These are phyloP conservation scores for Acinonyx jubatus DNA, from an alignment of 2,113 vertebrate species.

Conservation along the genomic window DNA sequence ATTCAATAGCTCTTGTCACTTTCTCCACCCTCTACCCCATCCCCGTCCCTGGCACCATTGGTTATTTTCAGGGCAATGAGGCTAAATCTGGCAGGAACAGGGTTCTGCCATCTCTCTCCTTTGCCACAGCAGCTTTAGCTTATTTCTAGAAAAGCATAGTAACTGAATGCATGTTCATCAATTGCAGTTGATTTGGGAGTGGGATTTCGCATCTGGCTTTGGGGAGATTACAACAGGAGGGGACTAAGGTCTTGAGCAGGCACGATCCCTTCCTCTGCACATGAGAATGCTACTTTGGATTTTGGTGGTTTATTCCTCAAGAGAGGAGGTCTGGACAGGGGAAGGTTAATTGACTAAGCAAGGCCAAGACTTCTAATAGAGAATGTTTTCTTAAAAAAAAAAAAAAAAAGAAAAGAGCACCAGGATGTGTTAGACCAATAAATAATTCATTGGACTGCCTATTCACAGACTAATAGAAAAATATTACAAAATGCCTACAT, in stretches of 20 bases:
- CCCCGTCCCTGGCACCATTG: not conserved
- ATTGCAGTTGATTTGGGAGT: conserved; percentile 49
- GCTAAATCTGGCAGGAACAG: not conserved
- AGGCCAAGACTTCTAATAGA: conserved; percentile 38
- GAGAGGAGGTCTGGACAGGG: conserved; percentile 44
- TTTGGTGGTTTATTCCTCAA: conserved; percentile 58
- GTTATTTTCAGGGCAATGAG: not conserved
- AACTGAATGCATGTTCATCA: not conserved
- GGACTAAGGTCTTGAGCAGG: not conserved
- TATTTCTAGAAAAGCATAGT: not conserved
- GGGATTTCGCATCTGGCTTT: conserved; percentile 51
- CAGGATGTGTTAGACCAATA: conserved; percentile 18
- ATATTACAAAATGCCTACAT: conserved; percentile 16
- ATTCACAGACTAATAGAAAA: conserved; percentile 68
- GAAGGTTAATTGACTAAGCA: conserved; percentile 76
- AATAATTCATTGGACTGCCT: conserved; percentile 48
- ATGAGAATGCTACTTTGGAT: not conserved
- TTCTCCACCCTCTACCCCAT: not conserved
- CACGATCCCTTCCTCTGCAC: conserved; percentile 17
- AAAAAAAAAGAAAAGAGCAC: not conserved
- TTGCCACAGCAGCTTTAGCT: not conserved
- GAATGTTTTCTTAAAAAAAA: conserved; percentile 8
- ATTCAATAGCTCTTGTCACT: not conserved
- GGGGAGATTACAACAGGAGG: conserved; percentile 5
- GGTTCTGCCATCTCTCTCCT: not conserved